Base-by-base conservation (phyloP, 2,113 vertebrate species). In the Channa argus region DNA sequence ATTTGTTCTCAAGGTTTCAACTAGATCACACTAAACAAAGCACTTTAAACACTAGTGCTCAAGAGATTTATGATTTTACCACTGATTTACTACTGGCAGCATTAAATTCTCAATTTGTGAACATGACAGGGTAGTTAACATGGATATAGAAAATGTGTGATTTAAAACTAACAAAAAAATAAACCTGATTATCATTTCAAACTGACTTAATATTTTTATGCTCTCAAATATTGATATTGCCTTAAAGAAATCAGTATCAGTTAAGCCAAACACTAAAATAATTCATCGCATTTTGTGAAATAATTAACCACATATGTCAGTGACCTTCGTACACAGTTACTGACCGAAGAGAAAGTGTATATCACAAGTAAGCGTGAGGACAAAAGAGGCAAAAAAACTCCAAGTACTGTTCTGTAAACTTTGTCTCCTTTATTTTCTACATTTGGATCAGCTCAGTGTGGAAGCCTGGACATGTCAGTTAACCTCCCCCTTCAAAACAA, bases 391-490 rank as follows among this genome's bases (percentile, higher is more conserved):
- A 67, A 61, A 87, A 82, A 24, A 71, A 54, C 59, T 66, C 47
- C 61, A 69, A 12, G 0, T 67, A 11, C 61, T 74, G 59, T 88
- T 87, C 71, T 91, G 92, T 92, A 92, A 93, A 93, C 89, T 14
- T 89, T 85, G 87, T 90, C 82, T 77, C 78, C 77, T 93, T 92
- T 91, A 90, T 91, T 92, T 87, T 91, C 88, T 92, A 90, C 86
- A 88, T 91, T 93, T 93, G 92, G 88, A 90, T 89, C 89, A 90
- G 84, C 87, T 92, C 89, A 86, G 79, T 85, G 90, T 92, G 86
- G 91, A 93, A 93, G 87, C 84, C 87, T 85, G 88, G 79, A 87
- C 84, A 84, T 85, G 81, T 90, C 83, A 77, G 76, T 82, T 79
- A 41, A 67, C 58, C 78, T 79, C 62, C 8, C 5, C 65, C 3